phyloP scores from a whole-genome alignment of 1,140 invertebrate species.

The Melitaea cinxia region DNA sequence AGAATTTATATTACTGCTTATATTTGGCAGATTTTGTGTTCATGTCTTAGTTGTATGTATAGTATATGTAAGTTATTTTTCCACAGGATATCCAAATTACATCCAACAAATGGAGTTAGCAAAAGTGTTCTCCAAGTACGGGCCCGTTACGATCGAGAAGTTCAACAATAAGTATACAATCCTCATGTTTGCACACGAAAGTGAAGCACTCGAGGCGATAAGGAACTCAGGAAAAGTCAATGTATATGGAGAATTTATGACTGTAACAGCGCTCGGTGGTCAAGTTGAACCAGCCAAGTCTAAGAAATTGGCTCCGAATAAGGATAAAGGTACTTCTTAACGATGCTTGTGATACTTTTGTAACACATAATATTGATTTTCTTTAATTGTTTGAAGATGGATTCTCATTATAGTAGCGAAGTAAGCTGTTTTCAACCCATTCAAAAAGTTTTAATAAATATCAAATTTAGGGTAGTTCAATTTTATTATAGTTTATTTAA shows the following conservation, averaged over 20 bases:
- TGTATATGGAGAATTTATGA: slow-evolving; percentile 53
- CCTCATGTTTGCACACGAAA: slow-evolving; percentile 34
- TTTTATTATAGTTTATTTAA: no score
- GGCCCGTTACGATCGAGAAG: slow-evolving; percentile 41
- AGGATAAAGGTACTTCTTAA: slow-evolving; percentile 44
- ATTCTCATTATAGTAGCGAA: no score
- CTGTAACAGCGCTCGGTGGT: slow-evolving; percentile 36
- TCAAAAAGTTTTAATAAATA: no score
- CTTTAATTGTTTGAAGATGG: no score
- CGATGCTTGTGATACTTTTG: no score
- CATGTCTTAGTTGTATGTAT: no score
- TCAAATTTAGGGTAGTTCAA: no score
- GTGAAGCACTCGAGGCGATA: slow-evolving; percentile 40
- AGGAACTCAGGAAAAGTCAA: slow-evolving; percentile 40
- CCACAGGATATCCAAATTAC: slow-evolving; percentile 55
- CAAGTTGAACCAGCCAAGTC: slow-evolving; percentile 5
- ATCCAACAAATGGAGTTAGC: slow-evolving; percentile 51
- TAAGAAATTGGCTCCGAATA: slow-evolving; percentile 39
- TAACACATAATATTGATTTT: no score
- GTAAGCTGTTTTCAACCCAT: no score
- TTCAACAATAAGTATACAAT: slow-evolving; percentile 39
- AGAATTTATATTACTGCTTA: no score
- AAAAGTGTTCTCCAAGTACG: slow-evolving; percentile 48
- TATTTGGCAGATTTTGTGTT: no score
- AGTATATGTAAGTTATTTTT: not conserved